Conservation (phyloP, 2,113 vertebrate species). For the Apodemus speciosus region DNA sequence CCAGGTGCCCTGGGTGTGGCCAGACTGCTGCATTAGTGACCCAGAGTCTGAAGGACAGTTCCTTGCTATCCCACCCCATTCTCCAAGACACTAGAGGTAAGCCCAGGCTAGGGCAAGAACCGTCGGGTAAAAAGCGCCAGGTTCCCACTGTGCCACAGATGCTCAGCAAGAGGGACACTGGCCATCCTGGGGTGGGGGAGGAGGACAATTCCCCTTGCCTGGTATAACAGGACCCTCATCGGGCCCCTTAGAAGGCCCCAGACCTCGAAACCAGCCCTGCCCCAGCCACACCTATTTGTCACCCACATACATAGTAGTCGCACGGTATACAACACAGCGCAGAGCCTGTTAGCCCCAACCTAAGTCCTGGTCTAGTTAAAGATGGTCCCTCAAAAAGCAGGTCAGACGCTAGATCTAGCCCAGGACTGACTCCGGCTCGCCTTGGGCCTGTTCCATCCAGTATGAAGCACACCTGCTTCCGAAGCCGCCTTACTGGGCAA, state of each 20-base stretch:
- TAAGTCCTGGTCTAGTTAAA: background rate
- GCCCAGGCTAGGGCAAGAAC: background rate
- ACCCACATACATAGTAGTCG: background rate
- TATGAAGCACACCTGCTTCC: background rate
- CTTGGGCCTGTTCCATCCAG: background rate
- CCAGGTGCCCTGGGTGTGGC: conserved; percentile 74
- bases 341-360: background rate
- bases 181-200: background rate
- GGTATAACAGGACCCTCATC: background rate
- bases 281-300: background rate
- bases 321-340: background rate
- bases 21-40: conserved; percentile 59
- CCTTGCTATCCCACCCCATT: background rate
- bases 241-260: background rate
- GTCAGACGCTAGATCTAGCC: background rate
- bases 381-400: background rate
- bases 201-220: background rate
- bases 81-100: background rate
- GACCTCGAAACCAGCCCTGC: background rate
- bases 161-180: background rate
- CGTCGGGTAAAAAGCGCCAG: background rate
- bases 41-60: background rate
- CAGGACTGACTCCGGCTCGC: background rate
- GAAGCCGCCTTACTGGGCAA: background rate
- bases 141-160: background rate